Conservation (phyloP, 30 jellyfish, hydroid and myxozoan species). For the Rhopilema esculentum region DNA sequence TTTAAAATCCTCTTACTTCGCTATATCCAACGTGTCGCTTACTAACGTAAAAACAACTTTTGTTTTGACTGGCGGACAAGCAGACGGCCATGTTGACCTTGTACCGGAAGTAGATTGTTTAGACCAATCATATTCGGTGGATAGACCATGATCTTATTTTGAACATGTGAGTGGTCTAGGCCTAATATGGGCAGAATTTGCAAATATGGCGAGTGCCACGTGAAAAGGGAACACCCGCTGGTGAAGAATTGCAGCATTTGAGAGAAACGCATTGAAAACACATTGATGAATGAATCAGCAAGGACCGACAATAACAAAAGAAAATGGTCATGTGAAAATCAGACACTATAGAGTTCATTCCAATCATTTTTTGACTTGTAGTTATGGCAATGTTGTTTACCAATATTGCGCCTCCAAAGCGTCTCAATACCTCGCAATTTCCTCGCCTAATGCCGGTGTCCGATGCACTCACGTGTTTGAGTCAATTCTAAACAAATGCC, state of each 20-base stretch:
- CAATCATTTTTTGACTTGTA: too few relatives aligned
- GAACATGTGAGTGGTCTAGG: conserved; percentile 45
- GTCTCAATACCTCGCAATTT: too few relatives aligned
- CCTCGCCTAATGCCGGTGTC: too few relatives aligned
- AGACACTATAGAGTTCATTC: neutral
- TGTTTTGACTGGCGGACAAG: conserved; percentile 1
- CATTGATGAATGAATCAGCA: too few relatives aligned
- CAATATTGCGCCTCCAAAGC: too few relatives aligned
- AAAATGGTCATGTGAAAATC: neutral
- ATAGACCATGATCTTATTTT: neutral
- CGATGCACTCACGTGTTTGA: too few relatives aligned
- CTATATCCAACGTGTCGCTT: neutral
- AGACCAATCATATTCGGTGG: conserved; percentile 71
- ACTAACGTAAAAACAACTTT: neutral
- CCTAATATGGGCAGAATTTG: conserved; percentile 66
- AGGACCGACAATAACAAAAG: neutral
- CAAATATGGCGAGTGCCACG: conserved; percentile 53
- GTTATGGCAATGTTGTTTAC: too few relatives aligned
- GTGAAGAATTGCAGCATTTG: neutral
- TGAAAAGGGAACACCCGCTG: neutral
- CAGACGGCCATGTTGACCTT: conserved; percentile 36
- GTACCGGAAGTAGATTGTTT: conserved; percentile 57
- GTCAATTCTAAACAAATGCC: too few relatives aligned
- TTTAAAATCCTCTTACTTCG: neutral
- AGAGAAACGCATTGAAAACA: neutral